Evolutionary conservation across 2,888 invertebrate species (phyloP), one percentile per base, ranked within the genome.

Genomic region (Nomada flava): DNA sequence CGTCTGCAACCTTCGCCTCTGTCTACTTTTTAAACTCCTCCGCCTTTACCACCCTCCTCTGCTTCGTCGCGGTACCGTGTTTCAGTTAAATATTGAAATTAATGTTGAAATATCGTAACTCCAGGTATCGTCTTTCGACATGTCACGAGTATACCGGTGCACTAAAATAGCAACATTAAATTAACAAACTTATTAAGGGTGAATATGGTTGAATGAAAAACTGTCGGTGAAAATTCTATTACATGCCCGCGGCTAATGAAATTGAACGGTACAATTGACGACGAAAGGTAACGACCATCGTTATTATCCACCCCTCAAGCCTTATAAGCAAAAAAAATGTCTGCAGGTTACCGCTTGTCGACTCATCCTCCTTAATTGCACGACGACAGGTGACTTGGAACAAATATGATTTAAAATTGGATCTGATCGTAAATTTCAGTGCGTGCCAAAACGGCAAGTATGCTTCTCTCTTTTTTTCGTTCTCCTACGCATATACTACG

Each of bases 1-100:
- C 87, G 90, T 90, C 88, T 85, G 83, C 87, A 86, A 86, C 75
- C 84, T 85, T 85, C 84, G 60, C 81, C 79, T 71, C 74, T 69
- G 64, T 75, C 79, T 81, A 65, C 65, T 70, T 75, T 75, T 82
- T 72, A 72, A 52, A 64, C 75, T 81, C 70, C 76, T 23, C 63
- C 78, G 59, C 53, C 76, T 42, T 80, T 74, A 42, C 64, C 64
- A 23, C 55, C 29, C 64, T 64, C 69, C 62, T 70, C 69, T 59
- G 29, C 73, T 75, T 79, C 47, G 64, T 63, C 29, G 64, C 11
- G 44, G 62, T 53, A 52, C 57, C 62, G 76, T 69, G 79, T 82
- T 88, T 86, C 85, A 83, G 84, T 83, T 80, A 77, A 72, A 71
- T 23, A 47, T 47, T 26, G 57, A 80, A 57, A 69, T 69, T 42